phyloP scores from a whole-genome alignment of 2,888 invertebrate genomes.

The Hybos culiciformis region DNA sequence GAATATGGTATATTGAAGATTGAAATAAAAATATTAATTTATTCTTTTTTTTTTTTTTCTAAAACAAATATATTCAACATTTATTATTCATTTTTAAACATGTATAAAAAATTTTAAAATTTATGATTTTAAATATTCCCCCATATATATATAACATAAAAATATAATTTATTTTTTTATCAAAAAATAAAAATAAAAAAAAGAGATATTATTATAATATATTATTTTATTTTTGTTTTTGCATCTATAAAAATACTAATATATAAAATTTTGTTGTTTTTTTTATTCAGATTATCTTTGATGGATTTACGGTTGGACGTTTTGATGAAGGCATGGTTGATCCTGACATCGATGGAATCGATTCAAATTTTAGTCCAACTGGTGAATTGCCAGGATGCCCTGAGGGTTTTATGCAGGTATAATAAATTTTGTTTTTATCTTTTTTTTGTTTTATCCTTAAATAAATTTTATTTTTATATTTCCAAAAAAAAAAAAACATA shows the following conservation, averaged over 20 bases:
- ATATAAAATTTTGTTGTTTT: slow-evolving; percentile 4
- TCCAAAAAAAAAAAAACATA: too few relatives aligned
- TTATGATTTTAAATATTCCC: too few relatives aligned
- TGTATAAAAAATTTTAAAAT: too few relatives aligned
- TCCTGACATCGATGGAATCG: slow-evolving; percentile 34
- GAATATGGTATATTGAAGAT: neutral
- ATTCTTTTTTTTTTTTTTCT: neutral
- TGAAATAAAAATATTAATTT: neutral
- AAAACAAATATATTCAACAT: too few relatives aligned
- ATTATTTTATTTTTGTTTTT: too few relatives aligned
- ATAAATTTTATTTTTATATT: neutral
- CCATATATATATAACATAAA: too few relatives aligned
- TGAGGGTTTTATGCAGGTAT: slow-evolving; percentile 77
- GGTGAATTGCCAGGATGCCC: slow-evolving; percentile 66
- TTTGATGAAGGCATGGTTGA: slow-evolving; percentile 50
- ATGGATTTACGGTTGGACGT: slow-evolving; percentile 75
- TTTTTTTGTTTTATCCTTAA: neutral
- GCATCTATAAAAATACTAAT: neutral
- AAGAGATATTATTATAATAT: too few relatives aligned
- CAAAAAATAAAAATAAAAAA: neutral
- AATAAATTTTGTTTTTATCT: slow-evolving; percentile 20
- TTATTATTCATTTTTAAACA: too few relatives aligned
- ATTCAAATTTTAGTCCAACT: slow-evolving; percentile 33
- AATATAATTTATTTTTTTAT: neutral
- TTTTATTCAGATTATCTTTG: slow-evolving; percentile 56